Base-by-base conservation (phyloP, 2,888 invertebrate species). In the Tridacna gigas region DNA sequence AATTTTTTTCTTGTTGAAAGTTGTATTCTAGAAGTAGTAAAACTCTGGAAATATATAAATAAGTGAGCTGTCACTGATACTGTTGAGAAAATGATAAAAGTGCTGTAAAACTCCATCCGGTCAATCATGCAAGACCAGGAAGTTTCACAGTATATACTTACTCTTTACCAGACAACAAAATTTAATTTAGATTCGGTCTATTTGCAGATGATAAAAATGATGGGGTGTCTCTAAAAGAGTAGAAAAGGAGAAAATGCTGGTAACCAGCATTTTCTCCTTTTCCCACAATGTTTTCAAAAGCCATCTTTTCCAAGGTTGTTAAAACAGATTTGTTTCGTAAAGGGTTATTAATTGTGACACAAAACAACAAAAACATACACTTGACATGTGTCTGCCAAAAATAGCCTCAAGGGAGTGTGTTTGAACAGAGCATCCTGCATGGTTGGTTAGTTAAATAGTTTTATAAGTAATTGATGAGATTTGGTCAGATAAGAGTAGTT, bases 391-490 rank as follows among this genome's bases (percentile, higher is more conserved):
- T 69, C n/a, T 71, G 25, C 25, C 22, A n/a, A 47, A 71, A n/a
- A 51, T 71, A 71, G 51, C 71, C 71, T 71, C 51, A 4, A 51
- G 48, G 71, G 71, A 51, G 25, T 71, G 15, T 67, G 22, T n/a
- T n/a, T 26, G 26, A 37, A 48, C 25, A 25, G 51, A 71, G 71
- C 71, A 71, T 71, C 71, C 13, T 71, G 71, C 71, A 71, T 71
- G 71, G 71, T 71, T 71, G 51, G 26, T 48, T 71, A 51, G 22
- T 26, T 47, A 71, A 13, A 51, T 48, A 45, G 56, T 56, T 56
- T 71, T 71, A 71, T 71, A 71, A 71, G 71, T 71, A 51, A 71
- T 71, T 71, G 71, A 71, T 71, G 71, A 71, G 71, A 25, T 22
- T 51, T 71, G 7, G 47, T 71, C 71, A 71, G 71, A 26, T 71